These are phyloP conservation scores for Cataglyphis cursor DNA, from an alignment of 2,888 invertebrate genomes.

Conservation along the genomic window DNA sequence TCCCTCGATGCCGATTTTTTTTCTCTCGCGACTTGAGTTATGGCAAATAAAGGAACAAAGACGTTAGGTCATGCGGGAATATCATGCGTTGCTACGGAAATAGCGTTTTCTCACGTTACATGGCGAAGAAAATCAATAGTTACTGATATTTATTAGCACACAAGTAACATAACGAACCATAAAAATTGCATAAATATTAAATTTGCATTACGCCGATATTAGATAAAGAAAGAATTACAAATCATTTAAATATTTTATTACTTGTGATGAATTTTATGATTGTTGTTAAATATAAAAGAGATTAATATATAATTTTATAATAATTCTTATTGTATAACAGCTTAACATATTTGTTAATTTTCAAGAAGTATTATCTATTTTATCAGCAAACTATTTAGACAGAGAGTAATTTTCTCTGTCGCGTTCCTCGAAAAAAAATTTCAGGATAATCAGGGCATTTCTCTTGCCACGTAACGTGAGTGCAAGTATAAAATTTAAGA, in stretches of 20 bases:
- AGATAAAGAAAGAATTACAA: too few species aligned
- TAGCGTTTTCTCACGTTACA: neutral
- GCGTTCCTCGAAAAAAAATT: neutral
- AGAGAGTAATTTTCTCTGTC: neutral
- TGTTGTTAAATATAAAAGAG: too few species aligned
- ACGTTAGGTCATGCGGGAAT: conserved; percentile 56
- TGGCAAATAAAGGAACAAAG: conserved; percentile 72
- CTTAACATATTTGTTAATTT: neutral
- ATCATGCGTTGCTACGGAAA: conserved; percentile 58
- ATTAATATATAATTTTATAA: neutral
- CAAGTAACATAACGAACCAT: neutral
- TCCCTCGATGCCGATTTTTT: conserved; percentile 45
- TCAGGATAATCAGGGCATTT: neutral
- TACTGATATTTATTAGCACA: neutral
- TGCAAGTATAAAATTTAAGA: conserved; percentile 29
- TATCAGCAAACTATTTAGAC: neutral
- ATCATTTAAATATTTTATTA: neutral
- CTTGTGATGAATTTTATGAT: neutral
- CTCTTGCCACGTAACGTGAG: neutral
- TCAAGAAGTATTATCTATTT: neutral
- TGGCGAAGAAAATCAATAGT: conserved; percentile 4
- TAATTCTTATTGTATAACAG: neutral
- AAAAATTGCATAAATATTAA: neutral
- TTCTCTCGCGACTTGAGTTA: conserved; percentile 67
- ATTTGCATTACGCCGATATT: neutral